Evolutionary conservation across 2,888 invertebrate species (phyloP).

Genomic region (Nowickia ferox): DNA sequence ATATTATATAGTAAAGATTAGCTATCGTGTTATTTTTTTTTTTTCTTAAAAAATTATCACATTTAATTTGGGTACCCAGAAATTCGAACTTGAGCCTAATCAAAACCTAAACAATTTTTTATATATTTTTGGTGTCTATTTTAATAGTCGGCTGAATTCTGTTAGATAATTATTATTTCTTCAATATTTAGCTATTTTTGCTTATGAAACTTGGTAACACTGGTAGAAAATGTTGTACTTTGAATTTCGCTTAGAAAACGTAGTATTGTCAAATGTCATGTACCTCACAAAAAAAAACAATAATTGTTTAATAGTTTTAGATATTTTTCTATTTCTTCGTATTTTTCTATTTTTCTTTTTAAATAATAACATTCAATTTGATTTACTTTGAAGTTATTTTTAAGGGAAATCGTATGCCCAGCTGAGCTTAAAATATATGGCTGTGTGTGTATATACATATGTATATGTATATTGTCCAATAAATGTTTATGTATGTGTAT

Average conservation of each 20-base stretch:
- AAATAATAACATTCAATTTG: constrained; percentile 45
- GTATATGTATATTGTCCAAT: background rate
- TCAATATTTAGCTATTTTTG: no score
- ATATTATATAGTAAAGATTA: no score
- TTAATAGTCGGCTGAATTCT: no score
- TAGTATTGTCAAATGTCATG: constrained; percentile 56
- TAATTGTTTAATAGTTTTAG: constrained; percentile 59
- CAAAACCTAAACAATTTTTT: no score
- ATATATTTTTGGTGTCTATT: no score
- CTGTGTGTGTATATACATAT: background rate
- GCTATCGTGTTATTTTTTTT: no score
- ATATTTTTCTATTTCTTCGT: constrained; percentile 15
- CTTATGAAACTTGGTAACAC: no score
- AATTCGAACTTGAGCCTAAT: no score
- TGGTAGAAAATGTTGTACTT: background rate
- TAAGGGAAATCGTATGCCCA: background rate
- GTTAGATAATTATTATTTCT: no score
- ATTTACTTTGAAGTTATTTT: constrained; percentile 60
- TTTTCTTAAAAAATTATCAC: no score
- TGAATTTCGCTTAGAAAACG: constrained; percentile 18
- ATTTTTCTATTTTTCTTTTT: background rate
- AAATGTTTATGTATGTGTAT: constrained; percentile 9
- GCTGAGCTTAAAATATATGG: background rate
- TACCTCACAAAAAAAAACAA: background rate
- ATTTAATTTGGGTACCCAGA: no score